A percentile compares a stretch with the other conserved stretches of the same genome.
These are phyloP conservation scores for Chymomyza caudatula DNA, from an alignment of 2,888 invertebrate genomes.

Conservation along the genomic window DNA sequence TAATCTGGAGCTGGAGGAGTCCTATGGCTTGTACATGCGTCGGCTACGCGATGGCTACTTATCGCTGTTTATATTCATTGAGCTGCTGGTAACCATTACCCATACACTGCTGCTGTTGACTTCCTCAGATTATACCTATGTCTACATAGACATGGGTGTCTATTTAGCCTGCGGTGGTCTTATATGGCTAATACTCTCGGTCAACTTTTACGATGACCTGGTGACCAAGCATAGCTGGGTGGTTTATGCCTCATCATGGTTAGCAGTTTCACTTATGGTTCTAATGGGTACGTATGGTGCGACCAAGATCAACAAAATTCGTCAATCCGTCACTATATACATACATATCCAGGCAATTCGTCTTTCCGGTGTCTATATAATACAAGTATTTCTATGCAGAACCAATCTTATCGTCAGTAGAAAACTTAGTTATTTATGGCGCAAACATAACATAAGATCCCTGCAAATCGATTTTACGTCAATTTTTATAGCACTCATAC, in stretches of 20 bases:
- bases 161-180: constrained; percentile 70
- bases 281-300: constrained; percentile 79
- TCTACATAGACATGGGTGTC: constrained; percentile 74
- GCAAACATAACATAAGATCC: background rate
- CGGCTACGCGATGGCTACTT: constrained; percentile 88
- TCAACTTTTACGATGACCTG: constrained; percentile 75
- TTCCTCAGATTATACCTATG: constrained; percentile 75
- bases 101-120: constrained; percentile 82
- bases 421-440: background rate
- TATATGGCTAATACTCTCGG: constrained; percentile 74
- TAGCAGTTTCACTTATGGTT: constrained; percentile 79
- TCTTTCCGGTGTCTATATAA: background rate
- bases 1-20: constrained; percentile 85
- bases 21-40: constrained; percentile 87
- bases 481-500: too few relatives aligned
- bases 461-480: background rate
- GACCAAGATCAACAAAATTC: too few relatives aligned
- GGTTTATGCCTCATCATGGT: constrained; percentile 77
- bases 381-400: background rate
- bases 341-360: too few relatives aligned
- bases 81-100: constrained; percentile 82
- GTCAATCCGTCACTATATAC: background rate
- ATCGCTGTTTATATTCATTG: constrained; percentile 85
- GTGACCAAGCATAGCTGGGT: constrained; percentile 76
- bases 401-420: background rate